Evolutionary conservation across 23 tunicate genomes (phyloP).

Genomic region (Trididemnum nubilum): DNA sequence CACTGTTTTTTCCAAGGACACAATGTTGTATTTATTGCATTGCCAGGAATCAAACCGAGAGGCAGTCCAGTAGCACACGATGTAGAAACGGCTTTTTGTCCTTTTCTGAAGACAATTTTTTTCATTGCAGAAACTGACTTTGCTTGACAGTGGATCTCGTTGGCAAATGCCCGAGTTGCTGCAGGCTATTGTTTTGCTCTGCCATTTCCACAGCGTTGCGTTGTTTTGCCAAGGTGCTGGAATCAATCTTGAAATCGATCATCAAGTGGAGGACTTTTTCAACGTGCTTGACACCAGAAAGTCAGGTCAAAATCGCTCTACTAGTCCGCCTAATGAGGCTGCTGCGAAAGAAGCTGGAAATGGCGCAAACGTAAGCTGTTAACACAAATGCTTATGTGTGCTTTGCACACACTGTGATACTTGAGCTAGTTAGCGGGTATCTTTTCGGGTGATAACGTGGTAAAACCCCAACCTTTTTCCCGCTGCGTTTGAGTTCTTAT

Average conservation of each 20-base stretch:
- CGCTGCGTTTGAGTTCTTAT: no score
- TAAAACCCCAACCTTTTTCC: no score
- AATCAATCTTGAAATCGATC: conserved; percentile 77
- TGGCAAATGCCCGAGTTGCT: conserved; percentile 86
- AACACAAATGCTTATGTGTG: no score
- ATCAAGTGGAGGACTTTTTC: conserved; percentile 15
- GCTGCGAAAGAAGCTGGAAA: not conserved
- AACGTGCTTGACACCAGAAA: not conserved
- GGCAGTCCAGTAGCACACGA: no score
- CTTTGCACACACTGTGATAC: no score
- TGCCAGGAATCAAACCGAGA: no score
- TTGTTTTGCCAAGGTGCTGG: conserved; percentile 89
- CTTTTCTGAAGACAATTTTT: no score
- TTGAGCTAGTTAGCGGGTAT: no score
- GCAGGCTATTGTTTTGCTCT: conserved; percentile 77
- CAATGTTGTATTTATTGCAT: no score
- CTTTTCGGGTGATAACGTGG: no score
- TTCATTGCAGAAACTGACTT: not conserved
- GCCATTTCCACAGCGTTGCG: conserved; percentile 85
- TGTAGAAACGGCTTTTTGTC: no score
- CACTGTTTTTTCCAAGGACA: no score
- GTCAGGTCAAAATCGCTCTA: not conserved
- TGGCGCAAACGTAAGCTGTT: not conserved
- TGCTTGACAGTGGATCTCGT: not conserved
- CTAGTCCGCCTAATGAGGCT: not conserved